These are phyloP conservation scores for Idaea biselata DNA, from an alignment of 2,888 invertebrate species.

Conservation along the genomic window DNA sequence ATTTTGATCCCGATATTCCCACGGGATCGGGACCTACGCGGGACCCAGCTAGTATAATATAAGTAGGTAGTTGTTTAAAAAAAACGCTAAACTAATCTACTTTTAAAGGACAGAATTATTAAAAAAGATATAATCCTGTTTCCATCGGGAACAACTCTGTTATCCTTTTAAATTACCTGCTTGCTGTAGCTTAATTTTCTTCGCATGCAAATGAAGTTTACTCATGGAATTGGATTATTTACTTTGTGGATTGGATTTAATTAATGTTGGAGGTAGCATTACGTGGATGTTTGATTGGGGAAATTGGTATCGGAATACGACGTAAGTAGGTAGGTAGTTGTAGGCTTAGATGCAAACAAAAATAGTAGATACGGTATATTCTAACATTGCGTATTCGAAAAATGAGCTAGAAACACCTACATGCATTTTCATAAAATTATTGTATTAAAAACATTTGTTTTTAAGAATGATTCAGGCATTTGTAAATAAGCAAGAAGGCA, in stretches of 20 bases:
- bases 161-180: not conserved
- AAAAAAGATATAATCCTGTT: not conserved
- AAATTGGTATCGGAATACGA: not conserved
- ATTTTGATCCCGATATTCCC: no score
- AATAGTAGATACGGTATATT: no score
- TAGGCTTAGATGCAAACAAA: no score
- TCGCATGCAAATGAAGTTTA: constrained; percentile 12
- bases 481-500: no score
- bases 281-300: not conserved
- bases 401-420: no score
- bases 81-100: not conserved
- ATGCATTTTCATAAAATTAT: no score
- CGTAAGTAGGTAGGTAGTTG: not conserved
- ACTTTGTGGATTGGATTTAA: constrained; percentile 13
- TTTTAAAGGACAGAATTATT: not conserved
- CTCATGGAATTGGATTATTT: constrained; percentile 11
- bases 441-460: no score
- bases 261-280: constrained; percentile 6
- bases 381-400: no score
- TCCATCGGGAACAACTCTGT: not conserved
- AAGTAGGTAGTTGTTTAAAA: not conserved
- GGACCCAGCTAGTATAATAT: no score
- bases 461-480: no score
- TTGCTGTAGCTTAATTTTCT: constrained; percentile 11
- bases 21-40: no score